A percentile compares a stretch with the other conserved stretches of the same genome.
These are phyloP conservation scores for Hyalella azteca DNA, from an alignment of 2,888 invertebrate genomes.

Conservation along the genomic window DNA sequence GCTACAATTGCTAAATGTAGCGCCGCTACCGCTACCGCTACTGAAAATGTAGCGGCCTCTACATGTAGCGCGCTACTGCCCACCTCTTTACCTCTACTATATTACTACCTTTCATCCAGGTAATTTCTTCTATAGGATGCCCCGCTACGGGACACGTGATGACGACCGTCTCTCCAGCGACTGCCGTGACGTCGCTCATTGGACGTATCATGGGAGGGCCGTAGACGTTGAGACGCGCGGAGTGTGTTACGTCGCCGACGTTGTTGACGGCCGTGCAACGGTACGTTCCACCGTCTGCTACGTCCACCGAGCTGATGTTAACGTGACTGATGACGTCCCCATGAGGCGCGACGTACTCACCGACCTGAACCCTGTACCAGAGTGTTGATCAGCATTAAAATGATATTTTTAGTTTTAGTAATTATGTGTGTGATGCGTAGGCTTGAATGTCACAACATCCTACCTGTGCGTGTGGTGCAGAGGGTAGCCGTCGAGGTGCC, in stretches of 20 bases:
- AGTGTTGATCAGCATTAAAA: too few species aligned
- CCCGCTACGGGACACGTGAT: conserved; percentile 78
- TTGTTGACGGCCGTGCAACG: conserved; percentile 78
- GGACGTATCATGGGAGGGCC: conserved; percentile 79
- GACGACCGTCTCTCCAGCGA: conserved; percentile 81
- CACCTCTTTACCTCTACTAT: neutral
- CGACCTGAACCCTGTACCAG: conserved; percentile 74
- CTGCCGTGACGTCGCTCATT: conserved; percentile 84
- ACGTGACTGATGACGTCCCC: conserved; percentile 84
- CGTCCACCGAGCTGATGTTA: conserved; percentile 79
- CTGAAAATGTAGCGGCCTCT: neutral
- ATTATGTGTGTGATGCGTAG: too few species aligned
- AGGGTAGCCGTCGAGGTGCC: conserved; percentile 52
- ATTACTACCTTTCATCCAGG: conserved; percentile 50
- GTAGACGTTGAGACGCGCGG: conserved; percentile 87
- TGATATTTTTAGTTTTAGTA: too few species aligned
- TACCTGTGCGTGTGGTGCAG: conserved; percentile 52
- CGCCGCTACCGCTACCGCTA: too few species aligned
- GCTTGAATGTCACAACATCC: too few species aligned
- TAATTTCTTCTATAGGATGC: conserved; percentile 42
- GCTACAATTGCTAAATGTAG: too few species aligned
- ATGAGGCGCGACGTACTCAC: conserved; percentile 75
- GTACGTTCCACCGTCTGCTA: conserved; percentile 82
- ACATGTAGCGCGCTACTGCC: neutral
- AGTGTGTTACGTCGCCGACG: conserved; percentile 76